Percentiles rank a stretch among this genome's conserved stretches.
Conservation (phyloP, 1,140 invertebrate species). For the Chlorops oryzae region DNA sequence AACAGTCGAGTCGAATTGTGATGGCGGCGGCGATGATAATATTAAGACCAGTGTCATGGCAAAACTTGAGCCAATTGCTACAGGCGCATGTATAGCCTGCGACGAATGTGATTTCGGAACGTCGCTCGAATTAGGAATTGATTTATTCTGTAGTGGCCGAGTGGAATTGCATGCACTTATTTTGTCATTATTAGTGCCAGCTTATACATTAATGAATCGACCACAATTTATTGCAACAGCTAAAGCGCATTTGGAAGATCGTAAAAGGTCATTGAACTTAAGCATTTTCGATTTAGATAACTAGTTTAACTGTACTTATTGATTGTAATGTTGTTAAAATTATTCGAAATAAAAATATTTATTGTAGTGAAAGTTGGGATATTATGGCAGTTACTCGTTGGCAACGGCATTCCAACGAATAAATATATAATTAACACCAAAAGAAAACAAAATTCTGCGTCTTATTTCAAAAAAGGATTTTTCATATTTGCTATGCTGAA, state of each 20-base stretch:
- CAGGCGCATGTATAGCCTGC: constrained; percentile 56
- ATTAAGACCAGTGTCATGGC: constrained; percentile 54
- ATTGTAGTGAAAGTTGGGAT: too few species aligned
- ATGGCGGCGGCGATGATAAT: constrained; percentile 54
- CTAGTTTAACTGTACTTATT: too few species aligned
- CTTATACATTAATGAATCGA: constrained; percentile 71
- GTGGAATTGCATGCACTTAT: constrained; percentile 61
- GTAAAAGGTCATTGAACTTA: constrained; percentile 23
- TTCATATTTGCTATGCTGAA: too few species aligned
- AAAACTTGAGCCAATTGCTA: constrained; percentile 70
- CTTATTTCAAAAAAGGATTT: too few species aligned
- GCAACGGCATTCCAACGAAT: too few species aligned
- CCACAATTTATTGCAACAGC: constrained; percentile 70
- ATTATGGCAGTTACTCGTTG: too few species aligned
- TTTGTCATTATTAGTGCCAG: constrained; percentile 61
- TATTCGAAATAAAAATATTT: too few species aligned
- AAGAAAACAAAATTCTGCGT: too few species aligned
- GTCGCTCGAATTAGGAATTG: constrained; percentile 78
- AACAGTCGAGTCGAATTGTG: constrained; percentile 46
- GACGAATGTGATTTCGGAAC: constrained; percentile 90
- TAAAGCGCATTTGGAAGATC: constrained; percentile 56
- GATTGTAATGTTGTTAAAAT: too few species aligned
- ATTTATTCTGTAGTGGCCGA: constrained; percentile 73
- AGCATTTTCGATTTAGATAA: constrained; percentile 28
- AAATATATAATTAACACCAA: too few species aligned